Conservation (phyloP, 2,888 invertebrate genomes). For the Palloptera scutellata region DNA sequence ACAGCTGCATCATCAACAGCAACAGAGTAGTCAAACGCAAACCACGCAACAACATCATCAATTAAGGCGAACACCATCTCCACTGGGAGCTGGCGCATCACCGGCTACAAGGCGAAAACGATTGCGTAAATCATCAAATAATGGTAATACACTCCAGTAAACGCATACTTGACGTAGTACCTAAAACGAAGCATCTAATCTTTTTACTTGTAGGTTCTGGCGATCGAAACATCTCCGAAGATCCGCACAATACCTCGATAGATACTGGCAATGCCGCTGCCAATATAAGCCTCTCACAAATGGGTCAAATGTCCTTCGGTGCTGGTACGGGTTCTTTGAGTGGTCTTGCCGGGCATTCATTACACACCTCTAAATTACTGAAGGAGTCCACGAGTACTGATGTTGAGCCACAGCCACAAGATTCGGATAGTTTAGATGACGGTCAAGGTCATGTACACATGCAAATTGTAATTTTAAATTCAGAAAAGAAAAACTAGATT, state of each 20-base stretch:
- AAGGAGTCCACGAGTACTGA: constrained; percentile 65
- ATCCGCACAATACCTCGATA: constrained; percentile 61
- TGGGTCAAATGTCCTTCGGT: constrained; percentile 66
- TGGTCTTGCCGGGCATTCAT: constrained; percentile 57
- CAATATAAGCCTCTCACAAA: constrained; percentile 65
- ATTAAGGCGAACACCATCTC: constrained; percentile 65
- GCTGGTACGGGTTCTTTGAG: constrained; percentile 54
- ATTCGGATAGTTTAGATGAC: constrained; percentile 68
- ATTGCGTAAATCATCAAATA: constrained; percentile 71
- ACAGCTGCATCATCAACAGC: constrained; percentile 71
- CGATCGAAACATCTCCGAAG: constrained; percentile 67
- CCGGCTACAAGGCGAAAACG: constrained; percentile 72
- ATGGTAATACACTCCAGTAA: constrained; percentile 64
- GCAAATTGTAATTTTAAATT: constrained; percentile 61
- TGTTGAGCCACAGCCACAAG: constrained; percentile 66
- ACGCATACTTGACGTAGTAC: background rate
- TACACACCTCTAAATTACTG: constrained; percentile 61
- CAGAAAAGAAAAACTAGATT: constrained; percentile 23
- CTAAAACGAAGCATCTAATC: background rate
- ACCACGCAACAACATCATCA: constrained; percentile 71
- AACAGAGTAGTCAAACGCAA: constrained; percentile 69
- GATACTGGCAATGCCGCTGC: constrained; percentile 57
- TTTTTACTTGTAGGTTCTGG: constrained; percentile 63
- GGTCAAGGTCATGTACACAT: constrained; percentile 64
- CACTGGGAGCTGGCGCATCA: constrained; percentile 70